Evolutionary conservation across 2,888 invertebrate genomes (phyloP).

Genomic region (Trachelus stipa): DNA sequence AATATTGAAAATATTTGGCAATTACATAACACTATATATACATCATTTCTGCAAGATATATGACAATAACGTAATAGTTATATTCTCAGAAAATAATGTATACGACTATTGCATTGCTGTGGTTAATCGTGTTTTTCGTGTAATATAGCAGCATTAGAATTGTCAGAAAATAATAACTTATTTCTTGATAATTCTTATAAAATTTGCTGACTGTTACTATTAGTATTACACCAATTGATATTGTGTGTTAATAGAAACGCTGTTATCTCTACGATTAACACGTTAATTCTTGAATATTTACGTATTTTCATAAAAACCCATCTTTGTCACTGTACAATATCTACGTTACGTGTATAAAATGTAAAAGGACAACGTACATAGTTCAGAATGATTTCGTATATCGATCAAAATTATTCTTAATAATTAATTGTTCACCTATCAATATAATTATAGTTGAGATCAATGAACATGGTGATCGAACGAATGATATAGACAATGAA

Average conservation of each 20-base stretch:
- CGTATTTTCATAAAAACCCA: background rate
- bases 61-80: background rate
- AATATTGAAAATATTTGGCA: background rate
- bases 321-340: background rate
- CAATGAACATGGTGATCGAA: background rate
- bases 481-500: conserved; percentile 16
- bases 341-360: background rate
- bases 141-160: background rate
- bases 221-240: background rate
- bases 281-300: background rate
- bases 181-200: background rate
- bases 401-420: background rate
- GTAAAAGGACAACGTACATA: background rate
- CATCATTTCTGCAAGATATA: background rate
- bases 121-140: background rate
- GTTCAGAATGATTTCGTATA: background rate
- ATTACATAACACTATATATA: background rate
- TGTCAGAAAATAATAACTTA: background rate
- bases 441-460: background rate
- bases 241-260: too few species aligned
- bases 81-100: background rate
- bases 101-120: background rate
- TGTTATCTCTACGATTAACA: background rate
- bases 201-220: background rate
- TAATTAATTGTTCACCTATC: background rate